Percentiles rank a stretch among this genome's conserved stretches.
Conservation (phyloP, 2,113 vertebrate genomes). For the Brachypodius melanocephalos region DNA sequence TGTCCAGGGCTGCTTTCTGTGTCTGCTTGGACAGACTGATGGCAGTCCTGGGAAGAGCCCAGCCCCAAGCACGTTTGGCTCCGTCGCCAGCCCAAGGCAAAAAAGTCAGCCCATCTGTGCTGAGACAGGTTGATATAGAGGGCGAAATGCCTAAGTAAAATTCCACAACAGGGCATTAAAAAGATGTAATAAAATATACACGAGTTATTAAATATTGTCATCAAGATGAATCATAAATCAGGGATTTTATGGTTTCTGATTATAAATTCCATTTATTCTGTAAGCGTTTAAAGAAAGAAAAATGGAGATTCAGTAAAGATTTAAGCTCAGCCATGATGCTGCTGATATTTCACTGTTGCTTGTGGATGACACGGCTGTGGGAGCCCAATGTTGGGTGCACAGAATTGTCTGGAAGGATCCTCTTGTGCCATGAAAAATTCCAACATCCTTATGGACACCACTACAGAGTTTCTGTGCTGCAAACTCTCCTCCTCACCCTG, state of each 20-base stretch:
- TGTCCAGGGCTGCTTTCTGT: not conserved
- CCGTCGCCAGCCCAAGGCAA: not conserved
- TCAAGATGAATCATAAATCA: slow-evolving; percentile 73
- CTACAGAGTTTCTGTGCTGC: not conserved
- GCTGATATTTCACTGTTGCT: slow-evolving; percentile 38
- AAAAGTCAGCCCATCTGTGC: slow-evolving; percentile 20
- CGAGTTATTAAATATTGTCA: slow-evolving; percentile 71
- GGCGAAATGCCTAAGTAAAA: slow-evolving; percentile 52
- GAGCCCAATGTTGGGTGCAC: not conserved
- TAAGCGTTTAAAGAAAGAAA: slow-evolving; percentile 71
- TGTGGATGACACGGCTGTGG: not conserved
- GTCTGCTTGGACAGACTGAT: not conserved
- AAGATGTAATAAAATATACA: slow-evolving; percentile 67
- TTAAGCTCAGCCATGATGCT: slow-evolving; percentile 23
- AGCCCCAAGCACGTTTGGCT: not conserved
- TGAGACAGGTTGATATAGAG: slow-evolving; percentile 48
- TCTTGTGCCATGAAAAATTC: not conserved
- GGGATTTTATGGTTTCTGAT: slow-evolving; percentile 70
- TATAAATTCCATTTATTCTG: slow-evolving; percentile 71
- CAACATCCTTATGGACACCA: not conserved
- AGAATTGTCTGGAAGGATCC: not conserved
- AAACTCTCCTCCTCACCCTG: not conserved
- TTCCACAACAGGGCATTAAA: slow-evolving; percentile 64
- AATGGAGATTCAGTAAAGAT: slow-evolving; percentile 50
- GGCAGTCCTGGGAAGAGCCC: not conserved